Conservation (phyloP, 30 jellyfish, hydroid and myxozoan genomes). For the Hydractinia symbiolongicarpus region DNA sequence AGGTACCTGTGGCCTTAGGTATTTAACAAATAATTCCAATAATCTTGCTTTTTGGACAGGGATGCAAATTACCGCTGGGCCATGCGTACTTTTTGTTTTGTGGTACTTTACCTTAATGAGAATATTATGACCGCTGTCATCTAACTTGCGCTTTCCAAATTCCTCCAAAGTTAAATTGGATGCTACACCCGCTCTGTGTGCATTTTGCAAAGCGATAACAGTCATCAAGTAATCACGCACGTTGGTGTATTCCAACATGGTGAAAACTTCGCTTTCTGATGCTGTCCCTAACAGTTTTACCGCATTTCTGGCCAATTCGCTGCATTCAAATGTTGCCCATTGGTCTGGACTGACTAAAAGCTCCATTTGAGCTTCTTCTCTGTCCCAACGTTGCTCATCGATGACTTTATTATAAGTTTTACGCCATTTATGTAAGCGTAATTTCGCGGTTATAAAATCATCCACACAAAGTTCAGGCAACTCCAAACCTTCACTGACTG, state of each 20-base stretch:
- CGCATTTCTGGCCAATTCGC: constrained; percentile 7
- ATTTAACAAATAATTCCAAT: neutral
- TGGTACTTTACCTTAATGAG: neutral
- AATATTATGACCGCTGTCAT: neutral
- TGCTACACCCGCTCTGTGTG: neutral
- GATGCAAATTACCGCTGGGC: neutral
- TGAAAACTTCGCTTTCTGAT: neutral
- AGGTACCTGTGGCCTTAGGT: neutral
- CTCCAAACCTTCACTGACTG: neutral
- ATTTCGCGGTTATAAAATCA: neutral
- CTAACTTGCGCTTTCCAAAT: neutral
- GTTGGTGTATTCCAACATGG: neutral
- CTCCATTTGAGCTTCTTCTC: neutral
- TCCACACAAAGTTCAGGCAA: neutral
- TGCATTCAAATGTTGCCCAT: rapidly evolving
- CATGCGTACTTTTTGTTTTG: neutral
- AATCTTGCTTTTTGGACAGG: neutral
- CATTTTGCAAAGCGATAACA: neutral
- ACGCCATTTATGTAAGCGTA: neutral
- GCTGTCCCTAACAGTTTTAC: neutral
- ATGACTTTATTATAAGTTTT: neutral
- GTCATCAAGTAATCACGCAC: neutral
- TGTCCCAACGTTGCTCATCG: neutral
- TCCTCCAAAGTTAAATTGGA: neutral
- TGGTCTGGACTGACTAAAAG: neutral